Evolutionary conservation across 1,140 invertebrate genomes (phyloP), one percentile per base, ranked within the genome.

Genomic region (Bombyx mandarina): DNA sequence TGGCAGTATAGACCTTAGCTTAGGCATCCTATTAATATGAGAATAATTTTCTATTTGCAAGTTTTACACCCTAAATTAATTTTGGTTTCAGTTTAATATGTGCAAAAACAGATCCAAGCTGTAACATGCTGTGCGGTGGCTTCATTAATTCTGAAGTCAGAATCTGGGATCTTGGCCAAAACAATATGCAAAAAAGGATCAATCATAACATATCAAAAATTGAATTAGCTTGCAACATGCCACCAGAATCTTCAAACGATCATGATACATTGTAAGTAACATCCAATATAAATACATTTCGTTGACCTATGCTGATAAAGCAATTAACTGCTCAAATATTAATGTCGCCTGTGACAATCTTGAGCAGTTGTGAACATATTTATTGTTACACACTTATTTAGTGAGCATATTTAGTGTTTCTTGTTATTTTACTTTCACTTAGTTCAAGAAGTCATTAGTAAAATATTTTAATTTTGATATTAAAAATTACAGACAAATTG

Each of bases 121-220:
- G 90, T 77, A 90, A 91, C 60, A 88, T 89, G 66, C 66, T 91
- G 59, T 90, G 89, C 60, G 89, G 88, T 58, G 91, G 91, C 49
- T 91, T 92, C 62, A 89, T 85, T 60, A 91, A 90, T 60, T 89
- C 90, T 6, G 91, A 91, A 76, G 89, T 92, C 56, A 85, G 90
- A 71, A 63, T 92, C 7, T 92, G 91, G 91, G 90, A 90, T 59
- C 88, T 91, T 45, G 89, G 89, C n/a, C 89, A 91, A 45, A 91
- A 90, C 52, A 89, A 90, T 67, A 77, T 90, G 10, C 82, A 80
- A 56, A 69, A 73, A 49, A 71, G 62, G 52, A 65, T 87, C 0
- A 88, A 87, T 61, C 69, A 72, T 45, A 89, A 89, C 63, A 86
- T 89, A 44, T 89, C 88, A 8, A 78, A 86, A 66, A 63, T 88